Base-by-base conservation (phyloP, 2,113 vertebrate genomes). In the Corythoichthys haematopterus region DNA sequence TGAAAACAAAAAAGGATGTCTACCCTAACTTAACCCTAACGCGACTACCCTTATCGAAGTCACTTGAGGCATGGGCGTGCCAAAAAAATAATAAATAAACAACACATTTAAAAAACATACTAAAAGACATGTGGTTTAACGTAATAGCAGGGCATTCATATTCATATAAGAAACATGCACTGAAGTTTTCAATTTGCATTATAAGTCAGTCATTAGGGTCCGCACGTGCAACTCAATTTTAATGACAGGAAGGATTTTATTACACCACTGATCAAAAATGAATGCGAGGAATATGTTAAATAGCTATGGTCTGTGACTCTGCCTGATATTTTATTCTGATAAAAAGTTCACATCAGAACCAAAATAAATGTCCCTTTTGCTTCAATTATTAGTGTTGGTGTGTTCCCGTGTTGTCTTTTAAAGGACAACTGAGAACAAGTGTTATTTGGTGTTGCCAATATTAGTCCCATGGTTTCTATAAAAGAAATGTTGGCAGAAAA, bases 211-310 rank as follows among this genome's bases (percentile, higher is more conserved):
- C 37, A 20, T 38, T 20, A 6, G 50, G 14, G 14, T 52, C 15
- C 16, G 20, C 14, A 59, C 6, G 28, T 57, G 64, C 33, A 53
- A 69, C 71, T 12, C 4, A 50, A 63, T 75, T 66, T 60, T 11
- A 52, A 66, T 2, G 0, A 59, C 36, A 56, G 12, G 16, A n/a
- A 68, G 47, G 14, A 78, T 70, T 70, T 64, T 63, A 77, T 72
- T 59, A 61, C 62, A 78, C 78, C 70, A 79, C 45, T 75, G 70
- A 80, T 80, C 71, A 60, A 40, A 46, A 81, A 84, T 76, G 45
- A 77, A 79, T 80, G 61, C 0, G 1, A 36, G 12, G 37, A 69
- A 62, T 74, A 59, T 65, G 48, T 75, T 52, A 12, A 66, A 66
- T 64, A 66, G 50, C 38, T 77, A 66, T 71, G 20, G 16, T 40